Percentiles rank a stretch among this genome's conserved stretches.
Evolutionary conservation across 2,888 invertebrate species (phyloP).

Genomic region (Calliopum simillimum): DNA sequence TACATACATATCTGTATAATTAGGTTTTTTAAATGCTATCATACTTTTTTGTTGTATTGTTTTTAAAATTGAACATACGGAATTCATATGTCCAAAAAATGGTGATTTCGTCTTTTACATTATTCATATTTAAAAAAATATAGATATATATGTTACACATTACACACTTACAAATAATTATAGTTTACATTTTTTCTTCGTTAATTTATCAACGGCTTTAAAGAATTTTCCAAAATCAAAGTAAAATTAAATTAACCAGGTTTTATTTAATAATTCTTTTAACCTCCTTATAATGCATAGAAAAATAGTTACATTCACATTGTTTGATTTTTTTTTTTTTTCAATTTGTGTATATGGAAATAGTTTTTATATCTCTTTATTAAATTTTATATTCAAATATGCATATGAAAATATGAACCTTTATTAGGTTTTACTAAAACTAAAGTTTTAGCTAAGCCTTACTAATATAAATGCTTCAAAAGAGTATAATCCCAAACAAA

Average conservation of each 20-base stretch:
- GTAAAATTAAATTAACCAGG: conserved; percentile 5
- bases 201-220: conserved; percentile 15
- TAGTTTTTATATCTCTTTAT: not conserved
- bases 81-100: conserved; percentile 22
- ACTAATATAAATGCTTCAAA: too few relatives aligned
- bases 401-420: conserved; percentile 36
- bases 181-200: conserved; percentile 17
- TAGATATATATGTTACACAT: conserved; percentile 22
- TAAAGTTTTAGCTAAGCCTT: too few relatives aligned
- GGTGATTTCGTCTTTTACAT: conserved; percentile 14
- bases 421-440: conserved; percentile 1
- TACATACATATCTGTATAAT: conserved; percentile 34
- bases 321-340: conserved; percentile 25
- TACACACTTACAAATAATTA: conserved; percentile 8
- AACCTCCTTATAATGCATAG: not conserved
- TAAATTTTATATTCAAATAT: conserved; percentile 22
- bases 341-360: not conserved
- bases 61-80: conserved; percentile 21
- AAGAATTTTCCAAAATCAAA: not conserved
- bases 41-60: conserved; percentile 2
- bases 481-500: too few relatives aligned
- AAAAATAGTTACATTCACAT: conserved; percentile 18
- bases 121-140: conserved; percentile 22
- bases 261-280: conserved; percentile 3
- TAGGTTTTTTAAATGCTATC: conserved; percentile 11